Base-by-base conservation (phyloP, 2,888 invertebrate genomes). In the Mycogona germanica region DNA sequence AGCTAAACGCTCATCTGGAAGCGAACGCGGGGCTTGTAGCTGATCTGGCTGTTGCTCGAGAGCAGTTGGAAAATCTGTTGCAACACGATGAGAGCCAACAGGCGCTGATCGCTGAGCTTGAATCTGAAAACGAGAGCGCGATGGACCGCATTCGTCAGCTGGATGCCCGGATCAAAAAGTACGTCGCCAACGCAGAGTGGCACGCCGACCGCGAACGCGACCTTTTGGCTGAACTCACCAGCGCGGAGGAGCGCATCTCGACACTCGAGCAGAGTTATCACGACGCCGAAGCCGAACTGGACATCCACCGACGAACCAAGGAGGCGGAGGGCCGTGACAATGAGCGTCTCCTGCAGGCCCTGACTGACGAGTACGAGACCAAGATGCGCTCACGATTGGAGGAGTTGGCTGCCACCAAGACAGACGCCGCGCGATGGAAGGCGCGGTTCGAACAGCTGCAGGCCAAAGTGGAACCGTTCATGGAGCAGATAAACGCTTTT, bases 401-500 rank as follows among this genome's bases (percentile, higher is more conserved):
- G 17, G 23, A 47, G n/a, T 25, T 47, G 32, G 47, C 30, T 17
- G 29, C 30, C n/a, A 32, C 32, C 7, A 30, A n/a, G 25, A 47
- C 30, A 30, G 47, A 47, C n/a, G 30, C 47, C 6, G 12, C 35
- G n/a, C 28, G 32, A 35, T 57, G 57, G 57, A 44, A 51, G 17
- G 40, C 44, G 14, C 41, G 45, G 23, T 69, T 64, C 60, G 66
- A 67, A 38, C 65, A 66, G 3, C 60, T 69, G 6, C 61, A 60
- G 56, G 57, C 60, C 9, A 67, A 65, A 48, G 65, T 70, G 3
- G 65, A 62, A 44, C 68, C 69, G 4, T 69, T 68, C 60, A 64
- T 69, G 58, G 71, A 72, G 9, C 75, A 75, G 61, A 60, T 76
- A 40, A 70, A 75, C 61, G 66, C 67, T 1, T 76, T 68, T 62